Evolutionary conservation across 1,140 invertebrate species (phyloP).

Genomic region (Lepidurus arcticus): DNA sequence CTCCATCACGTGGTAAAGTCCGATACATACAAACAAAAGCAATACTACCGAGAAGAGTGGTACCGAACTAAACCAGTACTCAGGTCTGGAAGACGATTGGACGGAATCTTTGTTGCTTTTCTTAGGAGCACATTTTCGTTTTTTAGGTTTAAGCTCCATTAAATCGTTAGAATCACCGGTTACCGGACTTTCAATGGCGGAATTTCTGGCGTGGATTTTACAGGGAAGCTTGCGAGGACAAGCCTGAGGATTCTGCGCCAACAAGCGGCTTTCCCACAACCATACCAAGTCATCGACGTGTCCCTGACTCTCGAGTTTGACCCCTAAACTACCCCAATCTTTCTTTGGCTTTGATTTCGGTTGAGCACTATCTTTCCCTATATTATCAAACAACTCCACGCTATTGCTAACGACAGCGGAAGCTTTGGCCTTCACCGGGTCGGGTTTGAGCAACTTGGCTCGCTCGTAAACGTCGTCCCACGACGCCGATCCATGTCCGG

Average conservation of each 20-base stretch:
- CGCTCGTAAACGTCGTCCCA: background rate
- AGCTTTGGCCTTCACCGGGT: background rate
- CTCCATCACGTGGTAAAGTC: slow-evolving; percentile 9
- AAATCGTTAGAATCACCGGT: background rate
- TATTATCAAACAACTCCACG: slow-evolving; percentile 26
- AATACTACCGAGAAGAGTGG: background rate
- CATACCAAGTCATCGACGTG: slow-evolving; percentile 30
- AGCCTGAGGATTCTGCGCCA: slow-evolving; percentile 19
- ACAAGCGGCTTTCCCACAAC: slow-evolving; percentile 31
- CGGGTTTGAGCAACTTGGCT: background rate
- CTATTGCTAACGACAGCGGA: slow-evolving; percentile 14
- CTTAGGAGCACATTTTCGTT: background rate
- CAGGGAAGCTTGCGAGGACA: background rate
- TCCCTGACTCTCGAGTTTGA: slow-evolving; percentile 28
- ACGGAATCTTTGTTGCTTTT: slow-evolving; percentile 31
- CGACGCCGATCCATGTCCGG: background rate
- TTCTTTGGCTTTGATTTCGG: slow-evolving; percentile 23
- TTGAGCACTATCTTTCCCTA: background rate
- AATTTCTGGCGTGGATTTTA: background rate
- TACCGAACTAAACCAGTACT: background rate
- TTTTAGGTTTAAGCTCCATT: background rate
- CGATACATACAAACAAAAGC: background rate
- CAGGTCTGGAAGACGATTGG: background rate
- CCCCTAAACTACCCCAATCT: slow-evolving; percentile 32
- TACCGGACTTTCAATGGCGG: background rate